Percentiles rank a stretch among this genome's conserved stretches.
Evolutionary conservation across 2,888 invertebrate genomes (phyloP).

Genomic region (Idaea biselata): DNA sequence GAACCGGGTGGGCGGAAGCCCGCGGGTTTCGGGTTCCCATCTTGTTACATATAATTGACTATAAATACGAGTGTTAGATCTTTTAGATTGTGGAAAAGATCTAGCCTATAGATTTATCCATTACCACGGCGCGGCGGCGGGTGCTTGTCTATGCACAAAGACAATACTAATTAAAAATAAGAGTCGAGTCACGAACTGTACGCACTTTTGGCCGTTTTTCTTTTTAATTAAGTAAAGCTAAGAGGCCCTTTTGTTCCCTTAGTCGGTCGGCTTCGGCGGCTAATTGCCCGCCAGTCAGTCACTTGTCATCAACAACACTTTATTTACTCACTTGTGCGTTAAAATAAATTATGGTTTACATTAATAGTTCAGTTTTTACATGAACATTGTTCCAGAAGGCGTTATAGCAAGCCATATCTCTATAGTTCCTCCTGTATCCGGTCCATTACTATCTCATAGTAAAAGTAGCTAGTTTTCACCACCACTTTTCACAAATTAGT

Average conservation of each 20-base stretch:
- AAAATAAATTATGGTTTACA: neutral
- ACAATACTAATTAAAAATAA: constrained; percentile 3
- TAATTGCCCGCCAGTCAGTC: constrained; percentile 73
- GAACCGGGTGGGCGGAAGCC: too few species aligned
- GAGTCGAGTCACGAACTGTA: constrained; percentile 7
- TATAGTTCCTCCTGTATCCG: too few species aligned
- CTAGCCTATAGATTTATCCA: too few species aligned
- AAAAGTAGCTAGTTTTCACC: too few species aligned
- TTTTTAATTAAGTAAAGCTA: constrained; percentile 74
- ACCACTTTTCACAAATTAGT: too few species aligned
- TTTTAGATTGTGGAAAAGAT: too few species aligned
- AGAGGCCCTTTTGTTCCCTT: constrained; percentile 62
- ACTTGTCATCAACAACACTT: constrained; percentile 65
- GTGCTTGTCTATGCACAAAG: neutral
- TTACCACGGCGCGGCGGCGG: too few species aligned
- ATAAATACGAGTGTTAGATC: too few species aligned
- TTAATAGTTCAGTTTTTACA: neutral
- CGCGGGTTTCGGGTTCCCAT: too few species aligned
- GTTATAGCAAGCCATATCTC: too few species aligned
- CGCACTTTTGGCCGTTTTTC: constrained; percentile 26
- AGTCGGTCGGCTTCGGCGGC: constrained; percentile 47
- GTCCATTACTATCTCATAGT: too few species aligned
- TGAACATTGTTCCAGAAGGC: neutral
- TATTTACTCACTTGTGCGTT: constrained; percentile 52
- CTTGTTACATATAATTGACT: too few species aligned